Conservation (phyloP, 1,140 invertebrate species). For the Habropoda laboriosa region DNA sequence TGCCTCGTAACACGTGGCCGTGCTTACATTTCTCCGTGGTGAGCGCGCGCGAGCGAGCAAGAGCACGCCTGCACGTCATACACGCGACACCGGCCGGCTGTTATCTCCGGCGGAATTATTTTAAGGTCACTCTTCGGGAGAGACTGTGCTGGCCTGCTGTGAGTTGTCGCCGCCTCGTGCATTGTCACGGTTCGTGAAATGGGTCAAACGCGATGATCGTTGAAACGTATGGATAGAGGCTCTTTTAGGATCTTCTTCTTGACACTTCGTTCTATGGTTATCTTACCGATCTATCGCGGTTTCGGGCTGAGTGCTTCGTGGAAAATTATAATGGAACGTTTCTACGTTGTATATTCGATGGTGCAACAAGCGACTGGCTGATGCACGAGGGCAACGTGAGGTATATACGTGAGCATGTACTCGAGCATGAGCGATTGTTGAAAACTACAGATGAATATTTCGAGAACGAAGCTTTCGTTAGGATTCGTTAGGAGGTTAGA, state of each 20-base stretch:
- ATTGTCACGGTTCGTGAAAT: slow-evolving; percentile 37
- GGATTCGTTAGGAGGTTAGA: not conserved
- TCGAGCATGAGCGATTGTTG: not conserved
- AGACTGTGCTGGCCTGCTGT: not conserved
- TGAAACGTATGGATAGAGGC: no score
- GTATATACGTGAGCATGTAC: no score
- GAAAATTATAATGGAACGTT: not conserved
- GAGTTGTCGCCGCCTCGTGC: not conserved
- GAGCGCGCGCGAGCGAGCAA: slow-evolving; percentile 8
- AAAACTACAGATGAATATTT: not conserved
- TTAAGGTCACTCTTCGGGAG: slow-evolving; percentile 52
- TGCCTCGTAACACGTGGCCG: slow-evolving; percentile 67
- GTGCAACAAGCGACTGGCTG: no score
- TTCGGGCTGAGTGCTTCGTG: not conserved
- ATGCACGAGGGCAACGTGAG: no score
- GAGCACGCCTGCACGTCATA: slow-evolving; percentile 45
- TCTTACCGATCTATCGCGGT: not conserved
- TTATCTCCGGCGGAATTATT: slow-evolving; percentile 62
- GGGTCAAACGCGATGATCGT: no score
- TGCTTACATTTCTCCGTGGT: slow-evolving; percentile 66
- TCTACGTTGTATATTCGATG: no score
- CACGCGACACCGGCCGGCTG: slow-evolving; percentile 44
- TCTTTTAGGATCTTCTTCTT: not conserved
- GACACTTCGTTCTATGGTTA: not conserved
- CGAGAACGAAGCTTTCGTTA: not conserved